Evolutionary conservation across 1,140 invertebrate species (phyloP).

Genomic region (Bombus terrestris): DNA sequence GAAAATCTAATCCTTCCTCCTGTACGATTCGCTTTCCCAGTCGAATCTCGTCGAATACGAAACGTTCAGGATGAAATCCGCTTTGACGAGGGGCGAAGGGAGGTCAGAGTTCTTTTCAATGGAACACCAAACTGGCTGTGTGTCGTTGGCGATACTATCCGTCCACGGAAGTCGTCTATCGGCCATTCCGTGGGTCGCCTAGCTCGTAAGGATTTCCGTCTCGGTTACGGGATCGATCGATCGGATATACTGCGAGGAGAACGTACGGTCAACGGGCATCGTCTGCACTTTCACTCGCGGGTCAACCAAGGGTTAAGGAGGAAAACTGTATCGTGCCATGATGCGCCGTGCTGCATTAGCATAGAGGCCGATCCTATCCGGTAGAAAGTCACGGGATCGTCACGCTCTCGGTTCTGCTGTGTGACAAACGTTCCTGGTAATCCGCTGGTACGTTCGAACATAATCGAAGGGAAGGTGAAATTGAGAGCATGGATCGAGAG

Average conservation of each 20-base stretch:
- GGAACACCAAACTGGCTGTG: neutral
- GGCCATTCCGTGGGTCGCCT: constrained; percentile 13
- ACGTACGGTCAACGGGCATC: constrained; percentile 20
- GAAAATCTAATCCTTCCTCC: constrained; percentile 24
- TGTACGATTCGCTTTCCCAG: neutral
- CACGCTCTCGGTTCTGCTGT: constrained; percentile 14
- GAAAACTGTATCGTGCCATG: constrained; percentile 66
- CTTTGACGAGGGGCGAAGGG: neutral
- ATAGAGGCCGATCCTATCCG: constrained; percentile 43
- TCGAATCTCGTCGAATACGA: neutral
- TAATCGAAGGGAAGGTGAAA: neutral
- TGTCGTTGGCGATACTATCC: constrained; percentile 1
- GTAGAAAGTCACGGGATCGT: constrained; percentile 37
- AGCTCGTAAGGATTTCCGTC: constrained; percentile 50
- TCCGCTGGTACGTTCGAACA: neutral
- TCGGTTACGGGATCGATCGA: constrained; percentile 44
- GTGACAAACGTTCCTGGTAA: neutral
- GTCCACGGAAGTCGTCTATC: constrained; percentile 32
- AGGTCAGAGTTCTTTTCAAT: neutral
- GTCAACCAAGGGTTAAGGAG: constrained; percentile 53
- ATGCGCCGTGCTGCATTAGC: constrained; percentile 56
- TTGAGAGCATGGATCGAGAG: neutral
- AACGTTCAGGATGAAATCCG: constrained; percentile 23
- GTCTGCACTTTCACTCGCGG: constrained; percentile 61
- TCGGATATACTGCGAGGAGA: neutral